Conservation (phyloP, 2,113 vertebrate species). For the Corydoras maculifer region DNA sequence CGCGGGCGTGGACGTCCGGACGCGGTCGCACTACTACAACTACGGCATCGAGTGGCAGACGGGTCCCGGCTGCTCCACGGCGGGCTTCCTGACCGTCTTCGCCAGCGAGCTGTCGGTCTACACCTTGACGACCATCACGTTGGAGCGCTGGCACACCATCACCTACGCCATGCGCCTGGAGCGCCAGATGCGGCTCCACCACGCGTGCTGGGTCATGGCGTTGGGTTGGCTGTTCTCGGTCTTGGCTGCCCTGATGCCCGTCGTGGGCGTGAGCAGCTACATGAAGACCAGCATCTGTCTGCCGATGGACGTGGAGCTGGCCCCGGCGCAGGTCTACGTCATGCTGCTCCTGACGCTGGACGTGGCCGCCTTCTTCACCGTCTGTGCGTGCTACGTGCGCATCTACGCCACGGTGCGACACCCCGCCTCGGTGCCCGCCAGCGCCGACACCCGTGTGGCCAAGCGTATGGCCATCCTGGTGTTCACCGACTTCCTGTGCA, state of each 20-base stretch:
- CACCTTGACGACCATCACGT: constrained; percentile 83
- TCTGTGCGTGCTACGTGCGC: constrained; percentile 84
- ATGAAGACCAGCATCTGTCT: constrained; percentile 93
- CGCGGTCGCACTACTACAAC: constrained; percentile 84
- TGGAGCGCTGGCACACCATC: constrained; percentile 97
- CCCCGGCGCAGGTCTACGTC: constrained; percentile 76
- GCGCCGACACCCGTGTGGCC: constrained; percentile 82
- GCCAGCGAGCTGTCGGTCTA: constrained; percentile 91
- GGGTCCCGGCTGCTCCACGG: constrained; percentile 76
- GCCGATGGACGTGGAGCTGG: constrained; percentile 88
- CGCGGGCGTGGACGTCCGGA: constrained; percentile 80
- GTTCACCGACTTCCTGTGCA: constrained; percentile 95
- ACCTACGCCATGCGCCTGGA: constrained; percentile 87
- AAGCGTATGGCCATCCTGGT: constrained; percentile 93
- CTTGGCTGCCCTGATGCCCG: constrained; percentile 75
- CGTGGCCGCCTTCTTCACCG: constrained; percentile 79
- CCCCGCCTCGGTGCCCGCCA: constrained; percentile 72
- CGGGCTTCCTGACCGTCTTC: constrained; percentile 92
- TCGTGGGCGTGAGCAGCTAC: constrained; percentile 88
- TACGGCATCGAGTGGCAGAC: constrained; percentile 92
- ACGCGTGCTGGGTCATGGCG: constrained; percentile 77
- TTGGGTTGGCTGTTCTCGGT: constrained; percentile 83
- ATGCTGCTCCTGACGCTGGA: constrained; percentile 82
- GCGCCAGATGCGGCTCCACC: constrained; percentile 76
- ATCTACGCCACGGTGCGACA: constrained; percentile 89